Base-by-base conservation (phyloP, 2,113 vertebrate genomes). In the Poecilia latipinna region DNA sequence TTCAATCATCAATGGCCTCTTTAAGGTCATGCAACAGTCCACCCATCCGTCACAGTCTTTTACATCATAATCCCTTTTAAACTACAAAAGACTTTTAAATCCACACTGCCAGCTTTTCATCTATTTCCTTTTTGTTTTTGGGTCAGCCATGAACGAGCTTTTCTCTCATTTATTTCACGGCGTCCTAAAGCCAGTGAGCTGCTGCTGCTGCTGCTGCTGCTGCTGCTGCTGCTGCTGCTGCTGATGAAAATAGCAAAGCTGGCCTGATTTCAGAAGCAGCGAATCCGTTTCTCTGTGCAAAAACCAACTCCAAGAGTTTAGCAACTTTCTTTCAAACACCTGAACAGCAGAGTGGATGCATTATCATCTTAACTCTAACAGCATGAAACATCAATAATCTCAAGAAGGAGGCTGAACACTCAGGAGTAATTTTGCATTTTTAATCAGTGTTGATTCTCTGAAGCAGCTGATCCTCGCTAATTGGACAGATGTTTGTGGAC, bases 101-200 rank as follows among this genome's bases (percentile, higher is more conserved):
- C 77, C 74, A 60, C 0, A 11, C 73, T 29, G 24, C 64, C 71
- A 62, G 69, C 66, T 64, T 72, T 65, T 75, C 51, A 72, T 74
- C 74, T 74, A 78, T 62, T 75, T 74, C 44, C 89, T 63, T 69
- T 82, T 79, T 82, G 86, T 81, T 87, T 88, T 75, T 86, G 81
- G 90, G 90, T 90, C 89, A 88, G 60, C 26, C 35, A 4, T 31
- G 69, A 57, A 39, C 71, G 75, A 77, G 67, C 82, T 84, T 32
- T 32, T 32, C 51, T 54, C 51, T 54, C 17, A 24, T 54, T 54
- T 54, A n/a, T 54, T 54, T 54, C 8, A 54, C 15, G 19, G 19
- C 15, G 10, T 54, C 22, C 22, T n/a, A 54, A 54, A 54, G 22
- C 51, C 19, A 24, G 1, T 8, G 51, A 24, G 51, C 32, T 32